Conservation (phyloP, 2,797 vertebrate species). For the Orestias chungarensis region DNA sequence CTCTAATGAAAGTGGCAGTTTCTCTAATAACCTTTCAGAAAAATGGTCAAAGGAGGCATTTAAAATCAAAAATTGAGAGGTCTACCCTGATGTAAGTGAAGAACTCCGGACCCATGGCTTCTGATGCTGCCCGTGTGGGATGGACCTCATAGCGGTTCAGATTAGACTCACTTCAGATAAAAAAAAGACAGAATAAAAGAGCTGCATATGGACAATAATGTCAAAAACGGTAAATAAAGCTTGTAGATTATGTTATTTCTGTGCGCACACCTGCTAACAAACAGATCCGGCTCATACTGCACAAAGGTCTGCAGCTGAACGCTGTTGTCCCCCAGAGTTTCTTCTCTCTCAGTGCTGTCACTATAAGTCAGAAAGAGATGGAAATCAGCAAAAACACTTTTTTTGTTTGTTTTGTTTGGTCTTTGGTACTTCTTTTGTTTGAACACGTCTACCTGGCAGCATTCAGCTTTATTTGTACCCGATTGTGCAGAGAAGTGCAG, state of each 20-base stretch:
- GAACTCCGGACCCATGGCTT: slow-evolving; percentile 88
- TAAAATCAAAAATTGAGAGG: background rate
- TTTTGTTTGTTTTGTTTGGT: background rate
- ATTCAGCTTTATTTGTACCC: slow-evolving; percentile 83
- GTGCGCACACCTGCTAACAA: slow-evolving; percentile 84
- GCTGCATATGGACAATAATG: background rate
- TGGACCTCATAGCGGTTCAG: slow-evolving; percentile 92
- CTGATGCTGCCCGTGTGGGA: slow-evolving; percentile 80
- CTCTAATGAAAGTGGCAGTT: background rate
- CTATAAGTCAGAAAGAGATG: slow-evolving; percentile 68
- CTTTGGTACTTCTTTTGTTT: background rate
- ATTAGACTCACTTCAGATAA: slow-evolving; percentile 85
- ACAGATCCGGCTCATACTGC: slow-evolving; percentile 89
- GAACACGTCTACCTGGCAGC: slow-evolving; percentile 79
- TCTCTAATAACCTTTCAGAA: background rate
- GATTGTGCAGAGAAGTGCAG: slow-evolving; percentile 83
- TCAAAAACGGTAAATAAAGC: background rate
- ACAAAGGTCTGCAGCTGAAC: slow-evolving; percentile 81
- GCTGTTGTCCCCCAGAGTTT: slow-evolving; percentile 83
- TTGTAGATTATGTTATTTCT: background rate
- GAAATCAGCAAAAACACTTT: background rate
- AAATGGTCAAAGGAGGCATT: background rate
- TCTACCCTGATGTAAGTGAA: slow-evolving; percentile 87
- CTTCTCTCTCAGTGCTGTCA: slow-evolving; percentile 85
- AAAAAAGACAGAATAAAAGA: background rate